These are phyloP conservation scores for Aphyosemion australe DNA, from an alignment of 2,113 vertebrate genomes.

Conservation along the genomic window DNA sequence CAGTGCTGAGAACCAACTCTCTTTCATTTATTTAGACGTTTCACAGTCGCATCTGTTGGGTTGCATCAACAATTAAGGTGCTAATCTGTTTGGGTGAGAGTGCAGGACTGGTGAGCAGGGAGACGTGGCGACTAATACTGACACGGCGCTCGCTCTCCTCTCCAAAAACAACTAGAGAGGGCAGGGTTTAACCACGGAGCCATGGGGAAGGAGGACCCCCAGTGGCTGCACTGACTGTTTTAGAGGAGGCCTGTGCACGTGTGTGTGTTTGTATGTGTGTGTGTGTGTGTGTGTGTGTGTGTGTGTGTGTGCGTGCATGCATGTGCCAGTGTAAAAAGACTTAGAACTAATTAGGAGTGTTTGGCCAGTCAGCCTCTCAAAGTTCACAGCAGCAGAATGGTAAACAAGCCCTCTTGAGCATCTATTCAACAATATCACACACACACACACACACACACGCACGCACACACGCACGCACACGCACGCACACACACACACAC, in stretches of 20 bases:
- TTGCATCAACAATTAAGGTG: slow-evolving; percentile 24
- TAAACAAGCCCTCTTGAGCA: slow-evolving; percentile 53
- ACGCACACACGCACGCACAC: slow-evolving; percentile 13
- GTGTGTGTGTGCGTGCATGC: too few relatives aligned
- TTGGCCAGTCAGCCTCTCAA: slow-evolving; percentile 45
- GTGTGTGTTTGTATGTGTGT: slow-evolving; percentile 25
- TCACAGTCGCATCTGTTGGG: slow-evolving; percentile 7
- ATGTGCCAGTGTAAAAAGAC: neutral
- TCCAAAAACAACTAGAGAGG: neutral
- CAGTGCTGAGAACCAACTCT: slow-evolving; percentile 21
- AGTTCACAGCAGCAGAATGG: slow-evolving; percentile 48
- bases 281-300: slow-evolving; percentile 2
- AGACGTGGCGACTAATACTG: neutral
- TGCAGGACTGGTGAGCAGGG: slow-evolving; percentile 3
- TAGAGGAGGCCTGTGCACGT: slow-evolving; percentile 24
- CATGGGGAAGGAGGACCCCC: slow-evolving; percentile 71
- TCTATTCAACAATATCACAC: slow-evolving; percentile 31
- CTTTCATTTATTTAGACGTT: slow-evolving; percentile 6
- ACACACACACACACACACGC: slow-evolving; percentile 9
- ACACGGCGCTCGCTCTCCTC: neutral
- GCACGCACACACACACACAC: slow-evolving; percentile 12
- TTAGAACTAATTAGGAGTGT: slow-evolving; percentile 59
- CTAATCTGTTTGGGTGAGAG: slow-evolving; percentile 20
- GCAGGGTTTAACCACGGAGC: slow-evolving; percentile 27
- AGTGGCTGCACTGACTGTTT: slow-evolving; percentile 57